phyloP scores from a whole-genome alignment of 2,113 vertebrate genomes.

The Muntiacus reevesi region DNA sequence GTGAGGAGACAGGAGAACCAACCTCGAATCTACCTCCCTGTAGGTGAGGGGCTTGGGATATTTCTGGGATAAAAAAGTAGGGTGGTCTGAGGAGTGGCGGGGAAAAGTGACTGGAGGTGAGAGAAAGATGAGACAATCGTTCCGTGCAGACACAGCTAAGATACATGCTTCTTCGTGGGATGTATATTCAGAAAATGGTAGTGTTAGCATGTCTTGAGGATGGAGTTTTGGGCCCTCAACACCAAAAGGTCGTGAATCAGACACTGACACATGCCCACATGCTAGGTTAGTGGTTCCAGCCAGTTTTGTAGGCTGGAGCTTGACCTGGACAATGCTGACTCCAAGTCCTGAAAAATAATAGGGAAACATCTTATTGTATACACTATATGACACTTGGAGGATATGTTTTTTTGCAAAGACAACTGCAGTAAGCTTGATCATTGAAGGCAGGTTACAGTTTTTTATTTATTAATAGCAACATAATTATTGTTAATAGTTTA shows the following conservation, averaged over 20 bases:
- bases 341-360: background rate
- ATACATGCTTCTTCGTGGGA: background rate
- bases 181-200: background rate
- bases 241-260: background rate
- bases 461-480: background rate
- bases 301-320: background rate
- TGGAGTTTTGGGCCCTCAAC: background rate
- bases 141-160: background rate
- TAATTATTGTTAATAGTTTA: background rate
- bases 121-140: background rate
- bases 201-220: background rate
- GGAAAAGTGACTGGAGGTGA: background rate
- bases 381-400: background rate
- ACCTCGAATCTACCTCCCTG: background rate
- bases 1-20: background rate
- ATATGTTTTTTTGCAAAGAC: background rate
- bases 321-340: background rate
- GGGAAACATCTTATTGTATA: background rate
- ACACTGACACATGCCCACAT: too few relatives aligned
- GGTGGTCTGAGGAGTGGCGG: rapidly evolving
- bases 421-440: background rate
- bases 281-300: background rate
- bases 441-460: background rate
- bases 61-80: background rate
- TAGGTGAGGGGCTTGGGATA: background rate